A percentile compares a stretch with the other conserved stretches of the same genome.
These are phyloP conservation scores for Anastrepha ludens DNA, from an alignment of 1,140 invertebrate genomes.

Conservation along the genomic window DNA sequence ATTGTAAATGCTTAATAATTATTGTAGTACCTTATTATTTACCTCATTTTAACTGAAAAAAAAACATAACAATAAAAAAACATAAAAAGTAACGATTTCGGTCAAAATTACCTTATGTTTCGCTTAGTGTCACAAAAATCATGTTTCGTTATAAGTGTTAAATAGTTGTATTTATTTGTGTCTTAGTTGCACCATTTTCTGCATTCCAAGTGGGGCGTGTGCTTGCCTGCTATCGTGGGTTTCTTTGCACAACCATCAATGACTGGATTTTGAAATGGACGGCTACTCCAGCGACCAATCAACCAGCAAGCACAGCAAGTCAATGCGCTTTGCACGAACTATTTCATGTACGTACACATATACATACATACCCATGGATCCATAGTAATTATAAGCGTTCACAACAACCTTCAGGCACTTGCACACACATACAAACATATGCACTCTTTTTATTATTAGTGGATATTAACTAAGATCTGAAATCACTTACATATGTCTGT, in stretches of 20 bases:
- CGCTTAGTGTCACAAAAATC: too few relatives aligned
- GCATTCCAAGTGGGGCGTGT: background rate
- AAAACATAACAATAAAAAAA: too few relatives aligned
- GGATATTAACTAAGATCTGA: background rate
- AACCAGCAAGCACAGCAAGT: background rate
- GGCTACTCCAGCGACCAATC: background rate
- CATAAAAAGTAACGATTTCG: too few relatives aligned
- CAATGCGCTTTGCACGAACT: constrained; percentile 11
- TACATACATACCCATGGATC: background rate
- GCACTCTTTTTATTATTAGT: background rate
- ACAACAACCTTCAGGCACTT: constrained; percentile 40
- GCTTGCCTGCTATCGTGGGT: background rate
- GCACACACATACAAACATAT: background rate
- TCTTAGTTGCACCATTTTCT: background rate
- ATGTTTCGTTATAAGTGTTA: too few relatives aligned
- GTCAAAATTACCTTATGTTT: too few relatives aligned
- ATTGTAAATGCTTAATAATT: too few relatives aligned
- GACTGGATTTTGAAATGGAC: constrained; percentile 9
- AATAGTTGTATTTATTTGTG: too few relatives aligned
- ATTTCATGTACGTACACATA: background rate
- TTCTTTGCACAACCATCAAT: background rate
- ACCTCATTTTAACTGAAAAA: too few relatives aligned
- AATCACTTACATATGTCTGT: background rate
- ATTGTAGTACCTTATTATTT: too few relatives aligned
- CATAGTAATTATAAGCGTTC: background rate